Evolutionary conservation across 2,113 vertebrate species (phyloP).

Genomic region (Phoxinus phoxinus): DNA sequence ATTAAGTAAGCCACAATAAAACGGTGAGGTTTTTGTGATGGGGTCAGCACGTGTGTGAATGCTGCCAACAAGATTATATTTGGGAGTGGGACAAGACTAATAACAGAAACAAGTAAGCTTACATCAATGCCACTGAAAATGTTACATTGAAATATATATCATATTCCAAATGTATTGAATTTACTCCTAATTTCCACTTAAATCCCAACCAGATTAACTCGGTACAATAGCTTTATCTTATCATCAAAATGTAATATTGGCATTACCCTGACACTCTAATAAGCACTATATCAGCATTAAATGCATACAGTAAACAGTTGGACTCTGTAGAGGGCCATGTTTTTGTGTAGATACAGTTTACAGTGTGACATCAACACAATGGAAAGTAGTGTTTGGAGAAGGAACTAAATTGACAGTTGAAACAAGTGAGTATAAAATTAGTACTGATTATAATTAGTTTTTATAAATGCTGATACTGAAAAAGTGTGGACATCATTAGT

Average conservation of each 20-base stretch:
- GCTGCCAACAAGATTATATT: conserved; percentile 54
- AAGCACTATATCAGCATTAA: background rate
- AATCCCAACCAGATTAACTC: background rate
- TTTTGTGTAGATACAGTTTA: background rate
- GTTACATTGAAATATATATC: background rate
- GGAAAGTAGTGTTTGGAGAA: conserved; percentile 34
- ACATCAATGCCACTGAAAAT: background rate
- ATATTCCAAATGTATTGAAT: background rate
- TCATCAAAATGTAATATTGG: too few relatives aligned
- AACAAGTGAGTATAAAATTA: conserved; percentile 26
- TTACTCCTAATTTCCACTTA: background rate
- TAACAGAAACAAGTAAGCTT: conserved; percentile 56
- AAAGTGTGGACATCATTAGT: background rate
- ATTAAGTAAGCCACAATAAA: background rate
- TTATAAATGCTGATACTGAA: background rate
- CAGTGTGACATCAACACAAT: background rate
- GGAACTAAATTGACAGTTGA: conserved; percentile 23
- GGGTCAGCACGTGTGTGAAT: conserved; percentile 28
- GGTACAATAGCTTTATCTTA: background rate
- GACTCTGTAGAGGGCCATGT: background rate
- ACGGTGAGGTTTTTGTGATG: conserved; percentile 19
- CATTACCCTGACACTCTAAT: background rate
- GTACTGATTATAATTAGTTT: background rate
- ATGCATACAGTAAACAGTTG: background rate
- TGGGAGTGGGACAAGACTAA: conserved; percentile 53